Percentiles rank a stretch among this genome's conserved stretches.
Conservation (phyloP, 1,140 invertebrate species). For the Scylla paramamosain region DNA sequence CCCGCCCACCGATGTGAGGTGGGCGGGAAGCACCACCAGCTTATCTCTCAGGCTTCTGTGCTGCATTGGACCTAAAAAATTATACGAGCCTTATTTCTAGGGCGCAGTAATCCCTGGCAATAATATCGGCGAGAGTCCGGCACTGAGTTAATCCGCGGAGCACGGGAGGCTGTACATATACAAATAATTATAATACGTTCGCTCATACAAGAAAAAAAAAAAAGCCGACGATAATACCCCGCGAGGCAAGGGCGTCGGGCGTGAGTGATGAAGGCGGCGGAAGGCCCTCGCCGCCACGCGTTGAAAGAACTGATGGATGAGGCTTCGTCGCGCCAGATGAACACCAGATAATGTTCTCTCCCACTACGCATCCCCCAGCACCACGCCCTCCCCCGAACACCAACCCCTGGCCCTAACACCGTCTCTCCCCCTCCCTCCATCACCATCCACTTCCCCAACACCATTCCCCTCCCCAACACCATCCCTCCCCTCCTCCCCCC, state of each 20-base stretch:
- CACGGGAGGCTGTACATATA: not conserved
- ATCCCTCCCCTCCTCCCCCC: no score
- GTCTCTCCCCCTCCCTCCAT: not conserved
- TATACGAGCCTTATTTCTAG: not conserved
- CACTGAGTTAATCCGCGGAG: not conserved
- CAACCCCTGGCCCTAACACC: not conserved
- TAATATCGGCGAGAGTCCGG: not conserved
- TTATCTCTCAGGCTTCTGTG: not conserved
- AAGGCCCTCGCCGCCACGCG: not conserved
- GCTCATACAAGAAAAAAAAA: no score
- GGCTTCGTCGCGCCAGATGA: not conserved
- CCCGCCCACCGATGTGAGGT: not conserved
- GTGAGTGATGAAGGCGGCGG: not conserved
- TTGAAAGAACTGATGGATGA: slow-evolving; percentile 14
- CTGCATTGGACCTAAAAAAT: not conserved
- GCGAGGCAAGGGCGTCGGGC: not conserved
- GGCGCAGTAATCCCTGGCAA: not conserved
- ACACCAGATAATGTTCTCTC: not conserved
- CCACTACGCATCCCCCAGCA: not conserved
- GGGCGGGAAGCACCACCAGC: not conserved
- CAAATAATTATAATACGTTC: no score
- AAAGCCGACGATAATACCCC: not conserved
- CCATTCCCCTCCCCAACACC: no score
- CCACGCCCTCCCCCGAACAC: not conserved
- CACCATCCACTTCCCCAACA: not conserved